These are phyloP conservation scores for Trachops cirrhosus DNA, from an alignment of 2,797 vertebrate genomes.

Conservation along the genomic window DNA sequence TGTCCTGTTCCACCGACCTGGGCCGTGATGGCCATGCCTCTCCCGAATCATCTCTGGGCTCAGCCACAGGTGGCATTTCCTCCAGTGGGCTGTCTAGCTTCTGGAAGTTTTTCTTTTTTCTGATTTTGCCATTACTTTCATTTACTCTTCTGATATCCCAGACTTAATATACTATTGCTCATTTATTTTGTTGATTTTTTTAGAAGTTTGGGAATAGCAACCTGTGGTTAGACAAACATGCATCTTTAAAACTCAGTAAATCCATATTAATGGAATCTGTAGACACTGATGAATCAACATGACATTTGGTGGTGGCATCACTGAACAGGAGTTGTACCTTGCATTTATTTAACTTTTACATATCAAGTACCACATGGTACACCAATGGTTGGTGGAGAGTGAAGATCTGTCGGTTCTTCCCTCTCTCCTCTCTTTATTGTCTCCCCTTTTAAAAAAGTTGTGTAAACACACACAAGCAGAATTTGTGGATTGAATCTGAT, in stretches of 20 bases:
- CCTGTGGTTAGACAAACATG: slow-evolving; percentile 23
- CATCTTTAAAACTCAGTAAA: slow-evolving; percentile 18
- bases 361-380: background rate
- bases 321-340: background rate
- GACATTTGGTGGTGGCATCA: background rate
- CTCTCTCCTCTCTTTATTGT: background rate
- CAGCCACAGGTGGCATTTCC: background rate
- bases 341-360: background rate
- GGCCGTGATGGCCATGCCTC: background rate
- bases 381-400: background rate
- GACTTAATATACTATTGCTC: background rate
- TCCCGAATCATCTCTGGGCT: background rate
- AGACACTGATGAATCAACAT: background rate
- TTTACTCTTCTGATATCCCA: background rate
- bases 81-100: background rate
- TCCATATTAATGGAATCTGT: slow-evolving; percentile 5
- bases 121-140: background rate
- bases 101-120: background rate
- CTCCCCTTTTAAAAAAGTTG: background rate
- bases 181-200: background rate
- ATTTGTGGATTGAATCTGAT: background rate
- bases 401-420: background rate
- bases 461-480: background rate
- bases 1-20: too few species aligned
- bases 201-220: background rate